Base-by-base conservation (phyloP, 2,113 vertebrate species). In the Oncorhynchus tshawytscha region DNA sequence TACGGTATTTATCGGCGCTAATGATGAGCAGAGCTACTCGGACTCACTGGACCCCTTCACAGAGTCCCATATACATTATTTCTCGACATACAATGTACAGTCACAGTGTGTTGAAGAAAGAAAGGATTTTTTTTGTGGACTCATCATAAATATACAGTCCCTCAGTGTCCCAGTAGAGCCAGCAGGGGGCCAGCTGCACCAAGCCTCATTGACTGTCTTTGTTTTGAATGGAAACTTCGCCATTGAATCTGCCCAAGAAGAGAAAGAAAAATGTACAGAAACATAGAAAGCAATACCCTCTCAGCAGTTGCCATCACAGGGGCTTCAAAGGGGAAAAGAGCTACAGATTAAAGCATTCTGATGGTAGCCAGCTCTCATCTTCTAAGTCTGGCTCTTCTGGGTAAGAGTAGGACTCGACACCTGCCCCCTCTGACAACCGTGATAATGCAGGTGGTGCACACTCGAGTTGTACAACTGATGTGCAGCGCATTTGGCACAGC, bases 231-330 rank as follows among this genome's bases (percentile, higher is more conserved):
- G 88, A 86, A 85, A 82, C 78, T n/a, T 70, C 71, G 68, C 73
- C 74, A 81, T 76, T 70, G 31, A 59, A 76, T 65, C 74, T 6
- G 34, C 78, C 73, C 76, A 49, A 27, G 51, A 72, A 27, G 51
- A 72, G 81, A 57, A 81, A 83, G 81, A 83, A 74, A 66, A 75
- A 81, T 84, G 60, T 69, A 82, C 69, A 83, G 84, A 86, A 86
- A 85, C 77, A 66, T 79, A 85, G 77, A 73, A 86, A 88, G 86
- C 84, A 88, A 76, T 4, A 4, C 74, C 79, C 82, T 80, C 82
- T 83, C 74, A 76, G 67, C 71, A 78, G 82, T 48, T 72, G 15
- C 75, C 78, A 78, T 81, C 77, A 34, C 12, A 24, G 59, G 57
- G 71, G 74, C 81, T 90, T 90, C 82, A 90, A 89, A 89, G 57